Evolutionary conservation across 1,140 invertebrate genomes (phyloP), one percentile per base, ranked within the genome.

Genomic region (Pissodes strobi): DNA sequence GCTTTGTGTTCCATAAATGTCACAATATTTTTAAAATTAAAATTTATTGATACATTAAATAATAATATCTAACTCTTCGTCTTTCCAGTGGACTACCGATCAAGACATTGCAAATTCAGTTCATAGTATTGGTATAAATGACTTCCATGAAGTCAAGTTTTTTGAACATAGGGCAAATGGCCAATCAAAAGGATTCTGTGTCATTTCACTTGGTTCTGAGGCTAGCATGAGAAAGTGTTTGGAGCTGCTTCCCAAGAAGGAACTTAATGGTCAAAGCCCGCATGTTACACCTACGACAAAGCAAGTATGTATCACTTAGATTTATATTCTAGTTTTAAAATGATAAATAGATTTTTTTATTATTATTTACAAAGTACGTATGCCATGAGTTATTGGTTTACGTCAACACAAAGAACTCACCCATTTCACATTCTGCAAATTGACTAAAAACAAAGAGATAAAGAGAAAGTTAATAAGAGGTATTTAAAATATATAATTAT

Each of bases 111-210:
- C 89, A 23, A 92, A 97, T 82, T 88, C 92, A 1, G 85, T 98
- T 57, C 84, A 86, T 46, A 88, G 88, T 64, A 83, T 98, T 68
- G 97, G 96, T 17, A 90, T 99, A 2, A 87, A 83, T 61, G 98
- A 99, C 79, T 89, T 99, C 69, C 84, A 97, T 66, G 98, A 99
- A 78, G 94, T 99, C 10, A 99, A 99, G 81, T 99, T 99, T 81
- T 98, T 98, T 83, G 97, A 99, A 81, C 99, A 99, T 82, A 87
- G 97, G 71, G 92, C 94, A 9, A 99, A 99, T 85, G 98, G 98
- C 21, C 97, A 99, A 79, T 98, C 95, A 0, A 99, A 99, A 85
- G 98, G 98, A 38, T 97, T 97, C 79, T 97, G 94, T 78, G 89
- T 95, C 13, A 88, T 97, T 68, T 92, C 93, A 1, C 82, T 98